Base-by-base conservation (phyloP, 2,113 vertebrate genomes). In the Lagopus leucura region DNA sequence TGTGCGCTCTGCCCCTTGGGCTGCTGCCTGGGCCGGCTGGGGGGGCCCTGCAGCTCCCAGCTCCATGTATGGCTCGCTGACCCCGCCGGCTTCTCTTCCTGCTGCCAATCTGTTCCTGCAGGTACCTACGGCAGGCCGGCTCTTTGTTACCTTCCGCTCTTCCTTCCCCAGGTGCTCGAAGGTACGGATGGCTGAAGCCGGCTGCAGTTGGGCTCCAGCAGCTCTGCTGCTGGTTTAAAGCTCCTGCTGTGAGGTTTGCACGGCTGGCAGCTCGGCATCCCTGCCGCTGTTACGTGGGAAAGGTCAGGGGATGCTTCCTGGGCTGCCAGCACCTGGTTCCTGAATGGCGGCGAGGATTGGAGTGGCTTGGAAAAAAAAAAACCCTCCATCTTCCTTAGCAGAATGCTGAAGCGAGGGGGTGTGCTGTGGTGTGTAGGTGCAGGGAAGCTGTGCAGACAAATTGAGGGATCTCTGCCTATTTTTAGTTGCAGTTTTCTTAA, bases 71-170 rank as follows among this genome's bases (percentile, higher is more conserved):
- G 94, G 92, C 96, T 86, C 24, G 81, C 63, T 97, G 96, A 96
- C 96, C 91, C 94, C 82, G 65, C 16, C 61, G 60, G 80, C 75
- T 96, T 96, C 95, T 80, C 94, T 96, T 97, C 95, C 95, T 96
- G 96, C 95, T 87, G 78, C 79, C 20, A 70, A 79, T 79, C 92
- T 82, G 94, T 91, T 96, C 94, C 95, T 95, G 89, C 92, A 93
- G 93, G 90, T 96, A 80, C 70, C 69, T 75, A 94, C 76, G 40
- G 95, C 89, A 69, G 91, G 34, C 89, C 32, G 93, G 91, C 90
- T 95, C 94, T 96, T 96, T 96, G 95, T 97, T 96, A 92, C 42
- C 57, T 82, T 61, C 70, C 42, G 90, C 82, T 74, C 54, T 74
- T 38, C 82, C 88, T 81, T 95, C 48, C 63, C 34, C 27, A 60